These are phyloP conservation scores for Amphimallon solstitiale DNA, from an alignment of 2,888 invertebrate genomes.

Conservation along the genomic window DNA sequence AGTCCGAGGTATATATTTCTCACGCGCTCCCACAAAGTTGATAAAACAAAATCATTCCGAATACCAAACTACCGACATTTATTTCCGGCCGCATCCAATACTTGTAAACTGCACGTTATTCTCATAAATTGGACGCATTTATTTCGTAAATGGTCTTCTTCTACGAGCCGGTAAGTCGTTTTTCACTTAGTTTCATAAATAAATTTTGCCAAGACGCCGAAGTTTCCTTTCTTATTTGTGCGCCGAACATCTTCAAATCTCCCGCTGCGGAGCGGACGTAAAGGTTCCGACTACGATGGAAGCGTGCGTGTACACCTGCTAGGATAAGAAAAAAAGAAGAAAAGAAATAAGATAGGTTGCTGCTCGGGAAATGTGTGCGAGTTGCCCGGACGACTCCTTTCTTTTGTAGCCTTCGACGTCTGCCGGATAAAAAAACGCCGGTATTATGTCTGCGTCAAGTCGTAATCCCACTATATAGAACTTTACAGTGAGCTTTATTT, in stretches of 20 bases:
- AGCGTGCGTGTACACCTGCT: slow-evolving; percentile 7
- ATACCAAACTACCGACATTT: slow-evolving; percentile 24
- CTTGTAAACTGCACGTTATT: slow-evolving; percentile 35
- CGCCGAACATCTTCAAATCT: neutral
- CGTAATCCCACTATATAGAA: slow-evolving; percentile 20
- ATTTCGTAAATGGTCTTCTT: slow-evolving; percentile 29
- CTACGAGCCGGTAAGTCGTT: slow-evolving; percentile 35
- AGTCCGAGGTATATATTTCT: neutral
- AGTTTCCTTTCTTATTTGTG: slow-evolving; percentile 5
- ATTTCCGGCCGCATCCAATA: slow-evolving; percentile 28
- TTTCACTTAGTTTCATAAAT: slow-evolving; percentile 34
- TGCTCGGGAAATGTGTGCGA: neutral
- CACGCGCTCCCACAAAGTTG: neutral
- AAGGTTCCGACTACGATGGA: neutral
- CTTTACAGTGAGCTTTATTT: slow-evolving; percentile 16
- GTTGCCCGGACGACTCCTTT: neutral
- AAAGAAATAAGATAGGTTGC: slow-evolving; percentile 8
- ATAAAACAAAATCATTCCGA: slow-evolving; percentile 17
- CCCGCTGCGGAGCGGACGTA: neutral
- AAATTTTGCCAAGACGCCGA: slow-evolving; percentile 15
- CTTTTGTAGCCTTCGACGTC: neutral
- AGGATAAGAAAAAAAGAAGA: neutral
- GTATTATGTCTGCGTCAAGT: slow-evolving; percentile 29
- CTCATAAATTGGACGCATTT: slow-evolving; percentile 35
- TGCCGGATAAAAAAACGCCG: slow-evolving; percentile 20